Evolutionary conservation across 2,888 invertebrate genomes (phyloP).

Genomic region (Pseudococcus jackbeardsleyi): DNA sequence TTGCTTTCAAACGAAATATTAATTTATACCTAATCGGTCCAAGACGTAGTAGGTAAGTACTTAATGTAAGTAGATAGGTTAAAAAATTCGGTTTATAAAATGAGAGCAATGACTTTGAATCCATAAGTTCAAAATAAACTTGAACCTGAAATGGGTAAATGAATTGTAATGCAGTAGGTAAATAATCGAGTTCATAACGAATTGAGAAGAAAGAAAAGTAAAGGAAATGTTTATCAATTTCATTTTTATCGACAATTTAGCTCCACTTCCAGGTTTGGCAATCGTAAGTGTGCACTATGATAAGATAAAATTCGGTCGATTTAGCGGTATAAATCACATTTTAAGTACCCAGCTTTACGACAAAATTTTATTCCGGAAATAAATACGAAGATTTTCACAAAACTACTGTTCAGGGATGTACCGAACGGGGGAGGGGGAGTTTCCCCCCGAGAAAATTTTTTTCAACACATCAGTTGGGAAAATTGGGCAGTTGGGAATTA

Average conservation of each 20-base stretch:
- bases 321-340: slow-evolving; percentile 3
- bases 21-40: not conserved
- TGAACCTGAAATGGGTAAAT: slow-evolving; percentile 44
- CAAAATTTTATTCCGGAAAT: too few relatives aligned
- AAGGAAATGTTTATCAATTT: slow-evolving; percentile 22
- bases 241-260: not conserved
- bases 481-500: too few relatives aligned
- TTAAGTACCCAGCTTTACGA: not conserved
- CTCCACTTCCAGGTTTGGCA: slow-evolving; percentile 28
- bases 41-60: too few relatives aligned
- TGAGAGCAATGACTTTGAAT: not conserved
- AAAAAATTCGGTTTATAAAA: not conserved
- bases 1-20: not conserved
- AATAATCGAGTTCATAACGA: not conserved
- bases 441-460: too few relatives aligned
- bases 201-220: not conserved
- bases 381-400: too few relatives aligned
- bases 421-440: too few relatives aligned
- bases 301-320: slow-evolving; percentile 39
- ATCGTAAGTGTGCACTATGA: not conserved
- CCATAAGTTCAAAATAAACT: not conserved
- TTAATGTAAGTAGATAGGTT: not conserved
- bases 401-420: too few relatives aligned
- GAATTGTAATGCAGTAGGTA: not conserved
- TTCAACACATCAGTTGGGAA: too few relatives aligned